These are phyloP conservation scores for Eonycteris spelaea DNA, from an alignment of 2,113 vertebrate genomes.

Conservation along the genomic window DNA sequence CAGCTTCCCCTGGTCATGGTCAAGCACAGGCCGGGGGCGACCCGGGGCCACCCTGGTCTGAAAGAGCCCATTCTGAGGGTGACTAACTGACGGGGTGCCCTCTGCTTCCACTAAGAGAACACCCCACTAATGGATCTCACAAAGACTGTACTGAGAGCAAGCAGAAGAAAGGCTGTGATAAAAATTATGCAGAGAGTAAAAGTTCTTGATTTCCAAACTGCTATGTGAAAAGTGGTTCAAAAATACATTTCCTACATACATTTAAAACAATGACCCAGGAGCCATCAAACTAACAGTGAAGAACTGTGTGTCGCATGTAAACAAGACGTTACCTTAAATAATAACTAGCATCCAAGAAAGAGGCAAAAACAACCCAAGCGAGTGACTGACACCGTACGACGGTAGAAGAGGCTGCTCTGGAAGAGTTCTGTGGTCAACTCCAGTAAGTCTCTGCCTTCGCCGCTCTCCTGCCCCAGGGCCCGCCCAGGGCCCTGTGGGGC, in stretches of 20 bases:
- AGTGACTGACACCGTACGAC: fast-evolving
- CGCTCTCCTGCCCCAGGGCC: background rate
- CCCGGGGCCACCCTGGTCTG: background rate
- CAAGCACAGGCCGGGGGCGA: background rate
- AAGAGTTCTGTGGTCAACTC: background rate
- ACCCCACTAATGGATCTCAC: background rate
- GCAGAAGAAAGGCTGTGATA: fast-evolving
- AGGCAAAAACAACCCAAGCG: background rate
- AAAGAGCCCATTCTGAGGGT: background rate
- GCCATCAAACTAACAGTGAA: background rate
- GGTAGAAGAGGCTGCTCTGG: fast-evolving
- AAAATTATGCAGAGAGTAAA: background rate
- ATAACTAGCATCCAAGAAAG: background rate
- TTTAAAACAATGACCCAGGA: background rate
- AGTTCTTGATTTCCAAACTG: background rate
- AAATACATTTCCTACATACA: background rate
- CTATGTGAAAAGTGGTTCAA: background rate
- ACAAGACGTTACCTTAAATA: background rate
- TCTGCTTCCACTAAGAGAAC: background rate
- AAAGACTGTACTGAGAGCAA: background rate
- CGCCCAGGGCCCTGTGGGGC: background rate
- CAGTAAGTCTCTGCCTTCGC: fast-evolving
- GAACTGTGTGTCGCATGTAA: background rate
- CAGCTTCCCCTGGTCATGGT: background rate
- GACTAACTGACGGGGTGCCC: fast-evolving